A percentile compares a stretch with the other conserved stretches of the same genome.
phyloP scores from a whole-genome alignment of 2,797 vertebrate genomes.

The Pitangus sulphuratus region DNA sequence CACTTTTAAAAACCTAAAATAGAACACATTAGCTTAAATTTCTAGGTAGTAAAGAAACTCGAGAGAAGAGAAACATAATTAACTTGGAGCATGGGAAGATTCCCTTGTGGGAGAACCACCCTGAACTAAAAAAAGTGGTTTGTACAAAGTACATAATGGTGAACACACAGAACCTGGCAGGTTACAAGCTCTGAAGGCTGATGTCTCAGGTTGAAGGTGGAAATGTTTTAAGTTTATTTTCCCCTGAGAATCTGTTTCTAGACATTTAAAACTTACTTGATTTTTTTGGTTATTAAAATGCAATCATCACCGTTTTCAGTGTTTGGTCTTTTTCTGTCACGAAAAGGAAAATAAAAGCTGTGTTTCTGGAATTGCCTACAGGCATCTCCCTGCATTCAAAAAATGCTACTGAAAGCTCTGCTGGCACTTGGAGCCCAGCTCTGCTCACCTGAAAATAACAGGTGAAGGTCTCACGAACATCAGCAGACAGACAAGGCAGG shows the following conservation, averaged over 20 bases:
- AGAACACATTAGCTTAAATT: slow-evolving; percentile 34
- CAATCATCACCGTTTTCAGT: neutral
- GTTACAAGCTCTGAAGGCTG: neutral
- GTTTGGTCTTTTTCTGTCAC: neutral
- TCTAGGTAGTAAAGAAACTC: slow-evolving; percentile 26
- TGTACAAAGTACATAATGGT: neutral
- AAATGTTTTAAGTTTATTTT: neutral
- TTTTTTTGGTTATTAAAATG: neutral
- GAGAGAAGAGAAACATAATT: slow-evolving; percentile 38
- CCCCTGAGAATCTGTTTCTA: neutral
- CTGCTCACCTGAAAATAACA: neutral
- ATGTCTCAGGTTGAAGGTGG: neutral
- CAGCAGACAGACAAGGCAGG: neutral
- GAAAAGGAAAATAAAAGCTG: neutral
- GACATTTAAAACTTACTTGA: neutral
- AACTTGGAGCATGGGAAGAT: neutral
- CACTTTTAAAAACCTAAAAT: slow-evolving; percentile 2
- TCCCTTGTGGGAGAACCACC: neutral
- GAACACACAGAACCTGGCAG: neutral
- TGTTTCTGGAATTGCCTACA: neutral
- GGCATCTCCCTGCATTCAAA: neutral
- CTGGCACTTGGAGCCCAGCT: neutral
- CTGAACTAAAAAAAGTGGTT: neutral
- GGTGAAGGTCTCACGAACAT: neutral
- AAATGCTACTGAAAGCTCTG: neutral